phyloP scores from a whole-genome alignment of 2,888 invertebrate genomes.

The Megalurothrips usitatus region DNA sequence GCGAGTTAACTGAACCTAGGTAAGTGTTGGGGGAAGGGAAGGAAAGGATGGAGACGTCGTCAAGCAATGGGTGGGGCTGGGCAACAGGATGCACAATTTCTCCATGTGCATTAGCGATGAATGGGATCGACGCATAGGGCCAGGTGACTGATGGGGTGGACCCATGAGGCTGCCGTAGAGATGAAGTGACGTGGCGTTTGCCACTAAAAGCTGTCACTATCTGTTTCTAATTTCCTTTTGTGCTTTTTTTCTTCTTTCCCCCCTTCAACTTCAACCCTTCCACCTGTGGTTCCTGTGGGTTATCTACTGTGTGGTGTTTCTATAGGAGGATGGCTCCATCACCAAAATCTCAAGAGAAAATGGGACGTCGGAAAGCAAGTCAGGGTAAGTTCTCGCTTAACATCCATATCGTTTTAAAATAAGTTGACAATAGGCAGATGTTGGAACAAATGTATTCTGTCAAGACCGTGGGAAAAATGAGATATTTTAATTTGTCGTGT shows the following conservation, averaged over 20 bases:
- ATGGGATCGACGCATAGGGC: neutral
- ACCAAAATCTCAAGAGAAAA: conserved; percentile 48
- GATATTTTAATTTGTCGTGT: conserved; percentile 30
- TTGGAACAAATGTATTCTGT: too few species aligned
- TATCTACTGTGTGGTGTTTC: conserved; percentile 38
- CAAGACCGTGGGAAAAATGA: too few species aligned
- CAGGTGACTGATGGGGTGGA: neutral
- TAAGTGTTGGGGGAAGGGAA: conserved; percentile 22
- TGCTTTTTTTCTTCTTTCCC: conserved; percentile 32
- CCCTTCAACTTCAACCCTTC: conserved; percentile 45
- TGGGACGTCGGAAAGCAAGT: conserved; percentile 49
- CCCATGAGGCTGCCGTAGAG: neutral
- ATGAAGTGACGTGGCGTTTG: conserved; percentile 28
- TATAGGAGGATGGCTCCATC: conserved; percentile 50
- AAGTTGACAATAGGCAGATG: neutral
- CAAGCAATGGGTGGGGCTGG: neutral
- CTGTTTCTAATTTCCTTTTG: conserved; percentile 15
- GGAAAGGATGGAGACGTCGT: neutral
- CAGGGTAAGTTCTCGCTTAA: conserved; percentile 50
- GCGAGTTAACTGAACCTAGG: conserved; percentile 25
- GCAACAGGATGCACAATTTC: neutral
- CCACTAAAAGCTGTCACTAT: conserved; percentile 41
- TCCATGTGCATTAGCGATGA: neutral
- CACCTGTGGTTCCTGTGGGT: conserved; percentile 33
- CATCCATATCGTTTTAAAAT: conserved; percentile 16